Conservation (phyloP, 2,113 vertebrate genomes). For the Cyanoderma ruficeps region DNA sequence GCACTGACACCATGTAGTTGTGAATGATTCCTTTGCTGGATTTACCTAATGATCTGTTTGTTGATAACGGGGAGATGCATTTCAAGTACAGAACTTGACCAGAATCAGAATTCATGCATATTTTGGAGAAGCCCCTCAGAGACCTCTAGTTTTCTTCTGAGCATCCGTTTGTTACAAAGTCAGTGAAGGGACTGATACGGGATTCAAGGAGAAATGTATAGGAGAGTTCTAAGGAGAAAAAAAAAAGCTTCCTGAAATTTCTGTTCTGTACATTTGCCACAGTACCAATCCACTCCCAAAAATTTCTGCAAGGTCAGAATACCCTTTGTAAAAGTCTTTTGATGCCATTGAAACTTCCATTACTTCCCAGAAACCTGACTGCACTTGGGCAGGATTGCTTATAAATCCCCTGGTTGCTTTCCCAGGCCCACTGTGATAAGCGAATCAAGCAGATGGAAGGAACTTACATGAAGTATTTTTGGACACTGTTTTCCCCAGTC, state of each 20-base stretch:
- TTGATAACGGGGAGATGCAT: not conserved
- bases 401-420: not conserved
- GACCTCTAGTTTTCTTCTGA: not conserved
- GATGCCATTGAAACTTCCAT: not conserved
- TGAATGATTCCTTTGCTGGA: not conserved
- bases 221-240: not conserved
- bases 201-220: not conserved
- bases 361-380: not conserved
- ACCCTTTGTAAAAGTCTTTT: not conserved
- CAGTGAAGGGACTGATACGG: not conserved
- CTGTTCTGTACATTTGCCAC: not conserved
- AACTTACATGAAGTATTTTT: not conserved
- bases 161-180: not conserved
- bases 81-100: not conserved
- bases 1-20: not conserved
- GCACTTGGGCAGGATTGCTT: not conserved
- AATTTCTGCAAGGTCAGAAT: not conserved
- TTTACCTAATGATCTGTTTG: not conserved
- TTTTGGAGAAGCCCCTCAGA: not conserved
- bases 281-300: not conserved
- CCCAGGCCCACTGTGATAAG: not conserved
- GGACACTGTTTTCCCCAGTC: not conserved
- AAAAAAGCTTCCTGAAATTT: not conserved
- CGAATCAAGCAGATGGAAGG: not conserved
- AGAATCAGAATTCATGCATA: not conserved